Percentiles rank a stretch among this genome's conserved stretches.
These are phyloP conservation scores for Hyperoplus lanceolatus DNA, from an alignment of 2,797 vertebrate genomes.

Conservation along the genomic window DNA sequence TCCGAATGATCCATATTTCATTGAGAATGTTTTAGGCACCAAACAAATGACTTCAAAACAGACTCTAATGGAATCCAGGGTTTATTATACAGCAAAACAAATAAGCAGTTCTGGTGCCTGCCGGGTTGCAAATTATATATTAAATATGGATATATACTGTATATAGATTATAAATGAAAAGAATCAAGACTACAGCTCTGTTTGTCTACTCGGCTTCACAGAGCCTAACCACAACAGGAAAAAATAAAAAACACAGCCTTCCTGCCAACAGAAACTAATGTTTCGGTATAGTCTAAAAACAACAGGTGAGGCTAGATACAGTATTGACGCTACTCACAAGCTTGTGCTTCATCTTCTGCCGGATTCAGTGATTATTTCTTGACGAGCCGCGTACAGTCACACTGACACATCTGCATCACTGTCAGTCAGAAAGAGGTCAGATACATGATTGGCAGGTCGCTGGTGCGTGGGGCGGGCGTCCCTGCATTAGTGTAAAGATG, in stretches of 20 bases:
- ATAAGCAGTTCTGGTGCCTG: neutral
- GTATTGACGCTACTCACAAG: slow-evolving; percentile 68
- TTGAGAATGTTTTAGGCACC: neutral
- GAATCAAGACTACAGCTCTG: neutral
- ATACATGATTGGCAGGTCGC: slow-evolving; percentile 70
- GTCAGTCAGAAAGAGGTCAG: slow-evolving; percentile 54
- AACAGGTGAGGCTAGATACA: neutral
- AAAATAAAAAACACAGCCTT: slow-evolving; percentile 61
- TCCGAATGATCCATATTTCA: neutral
- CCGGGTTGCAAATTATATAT: neutral
- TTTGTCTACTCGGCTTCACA: slow-evolving; percentile 56
- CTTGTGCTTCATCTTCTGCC: slow-evolving; percentile 68
- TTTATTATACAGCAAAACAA: neutral
- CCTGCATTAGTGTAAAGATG: slow-evolving; percentile 48
- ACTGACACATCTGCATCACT: slow-evolving; percentile 47
- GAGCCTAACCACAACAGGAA: slow-evolving; percentile 72
- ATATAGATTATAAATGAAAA: neutral
- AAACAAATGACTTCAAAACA: neutral
- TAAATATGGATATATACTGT: neutral
- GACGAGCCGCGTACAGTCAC: slow-evolving; percentile 30
- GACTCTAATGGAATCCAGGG: neutral
- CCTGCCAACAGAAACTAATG: slow-evolving; percentile 53
- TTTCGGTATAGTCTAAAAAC: slow-evolving; percentile 19
- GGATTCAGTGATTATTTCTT: slow-evolving; percentile 69
- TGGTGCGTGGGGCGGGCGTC: slow-evolving; percentile 56